phyloP scores from a whole-genome alignment of 2,113 vertebrate genomes.

The Anhinga rufa region DNA sequence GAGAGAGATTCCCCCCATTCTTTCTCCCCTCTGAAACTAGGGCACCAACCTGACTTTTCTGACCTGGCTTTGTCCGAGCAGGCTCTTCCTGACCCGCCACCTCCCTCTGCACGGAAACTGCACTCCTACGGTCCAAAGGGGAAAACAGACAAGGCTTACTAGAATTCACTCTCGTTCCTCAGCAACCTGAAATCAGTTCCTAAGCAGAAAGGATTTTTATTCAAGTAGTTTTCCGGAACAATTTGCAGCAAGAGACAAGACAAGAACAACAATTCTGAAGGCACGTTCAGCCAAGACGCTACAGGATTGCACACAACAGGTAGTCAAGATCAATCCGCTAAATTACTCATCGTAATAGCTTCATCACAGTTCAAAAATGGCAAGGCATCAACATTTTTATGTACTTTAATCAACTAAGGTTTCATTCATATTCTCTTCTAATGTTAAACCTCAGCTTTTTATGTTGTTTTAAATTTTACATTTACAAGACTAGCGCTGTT shows the following conservation, averaged over 20 bases:
- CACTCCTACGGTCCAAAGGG: background rate
- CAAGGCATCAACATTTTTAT: background rate
- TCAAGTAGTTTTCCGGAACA: background rate
- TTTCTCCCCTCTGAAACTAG: background rate
- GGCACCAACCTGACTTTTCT: background rate
- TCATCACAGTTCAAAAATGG: background rate
- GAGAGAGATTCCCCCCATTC: background rate
- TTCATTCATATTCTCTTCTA: background rate
- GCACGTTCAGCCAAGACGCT: background rate
- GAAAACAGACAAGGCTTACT: background rate
- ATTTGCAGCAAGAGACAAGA: background rate
- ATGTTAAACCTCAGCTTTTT: background rate
- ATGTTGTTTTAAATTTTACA: background rate
- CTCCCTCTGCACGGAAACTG: background rate
- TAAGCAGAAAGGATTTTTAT: background rate
- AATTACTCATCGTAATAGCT: background rate
- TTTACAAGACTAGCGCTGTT: background rate
- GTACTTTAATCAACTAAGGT: background rate
- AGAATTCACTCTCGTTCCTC: background rate
- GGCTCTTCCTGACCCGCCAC: background rate
- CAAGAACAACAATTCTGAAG: background rate
- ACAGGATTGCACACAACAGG: background rate
- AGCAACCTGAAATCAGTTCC: background rate
- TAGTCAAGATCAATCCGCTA: background rate
- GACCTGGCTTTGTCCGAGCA: background rate